Base-by-base conservation (phyloP, 2,888 invertebrate species). In the Drosophila seclusa region DNA sequence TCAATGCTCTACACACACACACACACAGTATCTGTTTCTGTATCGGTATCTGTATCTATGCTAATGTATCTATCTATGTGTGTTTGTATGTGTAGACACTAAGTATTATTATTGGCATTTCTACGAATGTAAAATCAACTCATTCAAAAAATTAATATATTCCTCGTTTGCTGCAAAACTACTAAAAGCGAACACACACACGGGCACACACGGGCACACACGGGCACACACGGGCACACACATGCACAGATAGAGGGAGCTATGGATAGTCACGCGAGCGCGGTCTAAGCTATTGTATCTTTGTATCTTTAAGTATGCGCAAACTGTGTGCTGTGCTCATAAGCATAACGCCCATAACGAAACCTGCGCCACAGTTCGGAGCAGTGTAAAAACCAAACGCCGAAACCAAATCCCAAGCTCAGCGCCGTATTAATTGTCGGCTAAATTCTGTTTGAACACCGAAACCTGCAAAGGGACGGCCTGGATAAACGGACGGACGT, bases 371-470 rank as follows among this genome's bases (percentile, higher is more conserved):
- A 49, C 49, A 48, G 54, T 38, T 42, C 38, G 49, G 49, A 42
- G 36, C 48, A 48, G 29, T n/a, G 21, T 42, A 21, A 45, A 45
- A 45, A 45, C 45, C 45, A 45, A 54, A 59, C 45, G 69, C 54
- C 65, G 31, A 45, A 73, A 66, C 55, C 59, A 64, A 70, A 68
- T 57, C 52, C 72, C 61, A 80, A 83, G 77, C 72, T 77, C 78
- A 78, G 73, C 70, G 68, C 83, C 70, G 71, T 89, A 81, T 89
- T 89, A 84, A 89, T 81, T 89, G 89, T 89, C 89, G 87, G 84
- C 87, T 84, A 76, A 87, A 89, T 76, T 84, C 62, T 84, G 76
- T 89, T 84, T 89, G 89, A 84, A 84, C 79, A 69, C 69, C 66
- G 65, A 83, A 74, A 74, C 66, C 71, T 50, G 36, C 50, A 54